phyloP scores from a whole-genome alignment of 2,888 invertebrate genomes.

The Coenonympha arcania region DNA sequence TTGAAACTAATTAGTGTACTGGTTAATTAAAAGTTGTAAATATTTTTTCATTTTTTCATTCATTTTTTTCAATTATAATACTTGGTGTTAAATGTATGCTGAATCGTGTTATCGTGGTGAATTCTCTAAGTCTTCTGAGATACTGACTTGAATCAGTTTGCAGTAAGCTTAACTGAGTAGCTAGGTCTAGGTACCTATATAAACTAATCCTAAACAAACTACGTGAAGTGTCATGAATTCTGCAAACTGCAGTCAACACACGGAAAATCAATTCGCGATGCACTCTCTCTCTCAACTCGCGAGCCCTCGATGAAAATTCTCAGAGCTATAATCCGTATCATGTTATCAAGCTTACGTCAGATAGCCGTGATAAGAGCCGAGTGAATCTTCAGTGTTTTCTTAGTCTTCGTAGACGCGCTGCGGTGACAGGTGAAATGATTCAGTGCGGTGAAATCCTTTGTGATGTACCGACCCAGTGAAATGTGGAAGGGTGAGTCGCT shows the following conservation, averaged over 20 bases:
- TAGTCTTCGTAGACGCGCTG: slow-evolving; percentile 35
- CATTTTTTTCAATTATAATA: too few relatives aligned
- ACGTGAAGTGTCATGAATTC: background rate
- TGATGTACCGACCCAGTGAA: slow-evolving; percentile 45
- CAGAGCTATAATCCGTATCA: slow-evolving; percentile 33
- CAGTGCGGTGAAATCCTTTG: slow-evolving; percentile 26
- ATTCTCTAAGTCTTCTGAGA: background rate
- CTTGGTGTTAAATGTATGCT: too few relatives aligned
- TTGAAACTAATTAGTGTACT: too few relatives aligned
- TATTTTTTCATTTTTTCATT: too few relatives aligned
- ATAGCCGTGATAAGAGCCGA: slow-evolving; percentile 42
- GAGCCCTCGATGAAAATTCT: slow-evolving; percentile 24
- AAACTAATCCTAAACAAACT: background rate
- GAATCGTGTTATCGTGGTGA: background rate
- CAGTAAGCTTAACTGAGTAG: too few relatives aligned
- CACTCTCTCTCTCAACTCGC: slow-evolving; percentile 5
- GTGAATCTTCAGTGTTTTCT: slow-evolving; percentile 34
- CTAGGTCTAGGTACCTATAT: background rate
- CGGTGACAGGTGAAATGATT: slow-evolving; percentile 39
- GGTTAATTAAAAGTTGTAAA: too few relatives aligned
- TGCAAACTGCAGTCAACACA: slow-evolving; percentile 5
- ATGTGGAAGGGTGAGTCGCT: slow-evolving; percentile 42
- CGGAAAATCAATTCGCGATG: slow-evolving; percentile 1
- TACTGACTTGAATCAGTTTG: background rate
- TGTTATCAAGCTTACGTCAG: slow-evolving; percentile 48